Evolutionary conservation across 1,140 invertebrate species (phyloP).

Genomic region (Papilio glaucus): DNA sequence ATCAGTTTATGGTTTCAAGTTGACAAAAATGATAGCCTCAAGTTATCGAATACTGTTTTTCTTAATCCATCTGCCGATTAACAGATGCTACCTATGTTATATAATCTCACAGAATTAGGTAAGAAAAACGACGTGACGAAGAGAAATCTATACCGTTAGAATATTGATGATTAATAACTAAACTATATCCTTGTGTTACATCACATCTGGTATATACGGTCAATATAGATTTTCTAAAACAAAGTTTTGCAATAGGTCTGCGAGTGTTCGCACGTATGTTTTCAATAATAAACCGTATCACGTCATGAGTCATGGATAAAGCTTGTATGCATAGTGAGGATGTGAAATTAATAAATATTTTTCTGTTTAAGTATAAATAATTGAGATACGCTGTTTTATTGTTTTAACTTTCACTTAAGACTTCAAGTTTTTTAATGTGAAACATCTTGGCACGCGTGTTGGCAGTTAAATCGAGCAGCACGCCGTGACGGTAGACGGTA

Average conservation of each 20-base stretch:
- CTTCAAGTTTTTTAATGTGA: background rate
- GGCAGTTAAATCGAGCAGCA: too few species aligned
- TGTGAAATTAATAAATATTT: background rate
- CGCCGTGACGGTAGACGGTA: too few species aligned
- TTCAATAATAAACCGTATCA: background rate
- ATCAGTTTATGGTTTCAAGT: background rate
- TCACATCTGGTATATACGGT: background rate
- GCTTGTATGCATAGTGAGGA: background rate
- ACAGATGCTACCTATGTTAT: slow-evolving; percentile 3
- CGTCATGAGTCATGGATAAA: background rate
- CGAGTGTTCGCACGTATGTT: background rate
- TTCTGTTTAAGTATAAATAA: background rate
- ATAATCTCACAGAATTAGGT: background rate
- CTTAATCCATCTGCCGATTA: background rate
- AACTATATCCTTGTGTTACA: slow-evolving; percentile 13
- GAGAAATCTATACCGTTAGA: slow-evolving; percentile 5
- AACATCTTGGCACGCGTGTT: too few species aligned
- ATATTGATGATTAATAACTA: slow-evolving; percentile 19
- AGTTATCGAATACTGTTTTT: background rate
- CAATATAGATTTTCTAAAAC: slow-evolving; percentile 18
- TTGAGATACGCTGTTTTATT: background rate
- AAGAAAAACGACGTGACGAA: background rate
- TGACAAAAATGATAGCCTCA: background rate
- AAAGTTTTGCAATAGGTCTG: background rate
- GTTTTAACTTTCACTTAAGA: background rate